phyloP scores from a whole-genome alignment of 1,140 invertebrate species.

The Neuroterus valhalla region DNA sequence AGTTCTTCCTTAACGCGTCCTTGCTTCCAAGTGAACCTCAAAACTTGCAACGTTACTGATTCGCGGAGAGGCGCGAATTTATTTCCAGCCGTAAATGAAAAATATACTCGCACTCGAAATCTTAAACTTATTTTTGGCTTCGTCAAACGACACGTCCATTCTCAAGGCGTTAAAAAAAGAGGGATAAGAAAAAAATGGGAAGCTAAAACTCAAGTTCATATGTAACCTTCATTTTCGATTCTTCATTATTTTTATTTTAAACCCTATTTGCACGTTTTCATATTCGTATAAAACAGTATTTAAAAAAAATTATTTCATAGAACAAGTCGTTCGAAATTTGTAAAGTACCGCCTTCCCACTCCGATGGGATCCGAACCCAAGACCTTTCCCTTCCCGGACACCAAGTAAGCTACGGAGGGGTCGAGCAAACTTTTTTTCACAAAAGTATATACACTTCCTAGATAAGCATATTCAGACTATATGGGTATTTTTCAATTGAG shows the following conservation, averaged over 20 bases:
- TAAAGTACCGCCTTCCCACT: too few relatives aligned
- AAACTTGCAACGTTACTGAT: neutral
- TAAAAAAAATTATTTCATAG: too few relatives aligned
- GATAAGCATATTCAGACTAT: too few relatives aligned
- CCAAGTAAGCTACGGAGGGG: too few relatives aligned
- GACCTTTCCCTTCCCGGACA: too few relatives aligned
- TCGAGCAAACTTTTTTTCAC: too few relatives aligned
- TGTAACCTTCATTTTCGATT: neutral
- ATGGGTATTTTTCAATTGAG: too few relatives aligned
- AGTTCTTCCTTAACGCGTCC: too few relatives aligned
- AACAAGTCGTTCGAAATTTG: too few relatives aligned
- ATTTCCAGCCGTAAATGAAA: conserved; percentile 26
- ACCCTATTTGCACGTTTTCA: neutral
- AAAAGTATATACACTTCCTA: too few relatives aligned
- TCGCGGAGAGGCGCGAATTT: conserved; percentile 8
- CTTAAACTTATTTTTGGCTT: conserved; percentile 13
- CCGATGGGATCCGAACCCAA: too few relatives aligned
- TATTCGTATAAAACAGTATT: neutral
- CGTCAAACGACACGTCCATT: conserved; percentile 19
- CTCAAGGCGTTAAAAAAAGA: conserved; percentile 8
- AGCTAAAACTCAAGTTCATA: conserved; percentile 3
- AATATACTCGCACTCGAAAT: conserved; percentile 3
- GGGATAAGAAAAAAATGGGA: neutral
- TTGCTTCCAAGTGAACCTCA: neutral
- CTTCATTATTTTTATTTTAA: neutral